These are phyloP conservation scores for Drosophila bocqueti DNA, from an alignment of 1,140 invertebrate genomes.

Conservation along the genomic window DNA sequence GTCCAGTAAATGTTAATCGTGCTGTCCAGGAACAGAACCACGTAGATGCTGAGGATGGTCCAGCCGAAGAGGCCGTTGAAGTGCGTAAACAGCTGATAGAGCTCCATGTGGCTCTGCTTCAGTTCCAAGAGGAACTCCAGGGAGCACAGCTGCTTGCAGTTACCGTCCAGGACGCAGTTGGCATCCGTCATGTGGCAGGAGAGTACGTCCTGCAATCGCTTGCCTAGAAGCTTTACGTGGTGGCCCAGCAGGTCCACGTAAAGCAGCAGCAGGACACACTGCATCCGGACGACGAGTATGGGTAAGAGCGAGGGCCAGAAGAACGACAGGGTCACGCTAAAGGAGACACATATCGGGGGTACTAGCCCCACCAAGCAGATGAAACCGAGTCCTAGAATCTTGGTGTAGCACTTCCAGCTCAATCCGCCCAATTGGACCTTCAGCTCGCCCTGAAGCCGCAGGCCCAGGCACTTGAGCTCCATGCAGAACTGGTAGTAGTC, in stretches of 20 bases:
- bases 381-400: constrained; percentile 36
- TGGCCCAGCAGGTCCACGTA: constrained; percentile 54
- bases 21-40: constrained; percentile 67
- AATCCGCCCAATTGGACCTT: constrained; percentile 8
- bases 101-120: constrained; percentile 62
- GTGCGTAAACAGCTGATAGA: constrained; percentile 42
- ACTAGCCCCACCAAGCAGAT: constrained; percentile 18
- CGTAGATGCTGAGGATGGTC: constrained; percentile 60
- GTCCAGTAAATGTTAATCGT: constrained; percentile 69
- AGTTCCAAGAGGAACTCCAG: constrained; percentile 58
- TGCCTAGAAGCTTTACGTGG: constrained; percentile 42
- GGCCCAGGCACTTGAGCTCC: constrained; percentile 28
- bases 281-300: constrained; percentile 44
- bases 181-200: constrained; percentile 22
- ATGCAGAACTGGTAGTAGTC: constrained; percentile 52
- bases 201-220: constrained; percentile 40
- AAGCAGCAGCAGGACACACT: constrained; percentile 62
- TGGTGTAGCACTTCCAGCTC: constrained; percentile 22
- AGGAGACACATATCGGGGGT: constrained; percentile 16
- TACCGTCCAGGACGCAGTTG: constrained; percentile 38
- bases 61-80: constrained; percentile 65
- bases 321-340: constrained; percentile 20
- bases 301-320: constrained; percentile 60
- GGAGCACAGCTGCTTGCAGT: constrained; percentile 55
- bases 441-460: constrained; percentile 49